phyloP scores from a whole-genome alignment of 1,140 invertebrate species.

The Drosophila obscura region DNA sequence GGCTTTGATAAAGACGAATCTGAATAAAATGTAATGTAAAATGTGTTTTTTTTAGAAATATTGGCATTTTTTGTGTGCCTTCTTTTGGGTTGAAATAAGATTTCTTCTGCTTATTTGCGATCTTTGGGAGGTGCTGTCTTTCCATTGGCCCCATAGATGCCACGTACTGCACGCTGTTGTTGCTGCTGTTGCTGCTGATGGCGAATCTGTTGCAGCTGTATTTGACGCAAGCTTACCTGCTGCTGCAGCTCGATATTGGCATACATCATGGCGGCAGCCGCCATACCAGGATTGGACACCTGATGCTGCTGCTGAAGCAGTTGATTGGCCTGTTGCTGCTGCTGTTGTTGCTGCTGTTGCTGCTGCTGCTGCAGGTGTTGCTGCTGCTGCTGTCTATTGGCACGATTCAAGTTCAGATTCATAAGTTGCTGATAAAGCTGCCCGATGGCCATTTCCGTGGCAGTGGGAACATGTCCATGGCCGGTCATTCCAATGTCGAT shows the following conservation, averaged over 20 bases:
- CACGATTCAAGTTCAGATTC: no score
- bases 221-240: constrained; percentile 44
- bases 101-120: constrained; percentile 29
- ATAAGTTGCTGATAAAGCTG: no score
- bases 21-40: no score
- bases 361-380: no score
- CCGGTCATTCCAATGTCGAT: background rate
- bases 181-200: constrained; percentile 44
- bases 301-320: constrained; percentile 15
- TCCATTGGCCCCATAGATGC: constrained; percentile 44
- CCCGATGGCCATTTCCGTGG: no score
- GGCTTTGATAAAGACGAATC: no score
- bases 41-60: no score
- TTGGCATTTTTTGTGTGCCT: background rate
- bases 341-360: no score
- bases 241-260: constrained; percentile 47
- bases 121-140: constrained; percentile 28
- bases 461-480: background rate
- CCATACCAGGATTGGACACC: constrained; percentile 15
- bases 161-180: constrained; percentile 34
- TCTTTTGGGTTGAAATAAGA: no score
- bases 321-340: no score
- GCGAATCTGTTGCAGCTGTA: constrained; percentile 22
- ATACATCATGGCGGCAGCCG: constrained; percentile 51
- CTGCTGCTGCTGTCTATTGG: no score